Base-by-base conservation (phyloP, 2,888 invertebrate species). In the Phania funesta region DNA sequence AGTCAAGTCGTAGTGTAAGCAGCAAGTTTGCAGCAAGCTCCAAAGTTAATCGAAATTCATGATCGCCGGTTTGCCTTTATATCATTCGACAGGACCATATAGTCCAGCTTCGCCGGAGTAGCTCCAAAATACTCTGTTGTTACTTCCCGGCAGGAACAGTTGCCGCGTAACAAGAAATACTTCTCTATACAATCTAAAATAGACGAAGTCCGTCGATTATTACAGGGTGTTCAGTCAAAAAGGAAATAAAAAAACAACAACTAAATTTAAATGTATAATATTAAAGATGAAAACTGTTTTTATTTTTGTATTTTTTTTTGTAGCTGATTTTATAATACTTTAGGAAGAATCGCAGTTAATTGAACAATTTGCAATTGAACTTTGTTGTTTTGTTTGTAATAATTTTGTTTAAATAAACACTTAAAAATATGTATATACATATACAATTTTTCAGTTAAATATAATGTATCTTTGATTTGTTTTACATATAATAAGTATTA, bases 271-370 rank as follows among this genome's bases (percentile, higher is more conserved):
- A 35, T 32, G 6, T 16, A 24, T 32, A 52, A 26, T 62, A 67
- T 54, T 74, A 56, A 74, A 80, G 70, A 64, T 74, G 60, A 75
- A 79, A 74, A 80, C 75, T 65, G 8, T 65, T 35, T 65, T 74
- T 68, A 46, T 75, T 80, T 54, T 48, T 67, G 18, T 41, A 46
- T 13, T 41, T 41, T 16, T 16, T n/a, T 16, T 22, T 70, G 1
- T 48, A 20, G 29, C 62, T 65, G 8, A 6, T 71, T 26, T 24
- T 54, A 26, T 48, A 38, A 58, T 60, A 73, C 56, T 80, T 75
- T 76, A 83, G 83, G 83, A 79, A 83, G 80, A 83, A 71, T 83
- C 62, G 65, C 74, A 75, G 75, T 71, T 80, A 80, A 80, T 80
- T 83, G 76, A 83, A 83, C 76, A 73, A 80, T 80, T 77, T 77